These are phyloP conservation scores for Anagyrus pseudococci DNA, from an alignment of 2,888 invertebrate species.

Conservation along the genomic window DNA sequence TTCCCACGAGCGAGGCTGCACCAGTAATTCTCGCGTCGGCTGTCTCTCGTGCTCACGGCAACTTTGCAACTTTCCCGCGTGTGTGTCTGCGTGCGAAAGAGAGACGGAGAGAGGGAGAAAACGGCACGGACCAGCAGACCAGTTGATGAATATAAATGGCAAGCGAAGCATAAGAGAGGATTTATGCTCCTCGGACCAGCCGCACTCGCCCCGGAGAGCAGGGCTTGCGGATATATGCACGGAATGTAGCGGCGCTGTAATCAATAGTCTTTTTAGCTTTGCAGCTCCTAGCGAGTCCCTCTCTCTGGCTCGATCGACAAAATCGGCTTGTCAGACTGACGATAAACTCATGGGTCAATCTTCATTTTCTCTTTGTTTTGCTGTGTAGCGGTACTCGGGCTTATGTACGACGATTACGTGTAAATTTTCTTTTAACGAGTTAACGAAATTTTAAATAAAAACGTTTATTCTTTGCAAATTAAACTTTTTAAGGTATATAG, in stretches of 20 bases:
- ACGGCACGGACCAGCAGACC: background rate
- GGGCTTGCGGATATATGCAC: background rate
- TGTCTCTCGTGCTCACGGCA: conserved; percentile 15
- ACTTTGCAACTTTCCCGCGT: conserved; percentile 31
- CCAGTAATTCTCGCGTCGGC: too few species aligned
- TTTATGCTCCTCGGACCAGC: conserved; percentile 26
- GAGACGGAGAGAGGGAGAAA: background rate
- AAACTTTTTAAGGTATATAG: too few species aligned
- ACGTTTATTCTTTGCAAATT: too few species aligned
- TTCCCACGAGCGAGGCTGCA: conserved; percentile 13
- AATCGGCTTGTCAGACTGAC: too few species aligned
- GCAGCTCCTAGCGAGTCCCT: too few species aligned
- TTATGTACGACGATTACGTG: too few species aligned
- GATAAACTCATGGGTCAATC: too few species aligned
- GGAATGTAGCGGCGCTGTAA: conserved; percentile 7
- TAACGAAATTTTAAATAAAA: too few species aligned
- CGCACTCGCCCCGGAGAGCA: background rate
- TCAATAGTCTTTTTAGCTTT: conserved; percentile 36
- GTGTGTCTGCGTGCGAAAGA: background rate
- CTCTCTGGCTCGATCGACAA: too few species aligned
- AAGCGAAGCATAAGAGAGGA: conserved; percentile 32
- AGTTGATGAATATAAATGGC: conserved; percentile 37
- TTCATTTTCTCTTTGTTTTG: too few species aligned
- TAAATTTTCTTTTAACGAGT: too few species aligned
- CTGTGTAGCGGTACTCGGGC: too few species aligned